phyloP scores from a whole-genome alignment of 2,888 invertebrate species.

The Penaeus monodon region DNA sequence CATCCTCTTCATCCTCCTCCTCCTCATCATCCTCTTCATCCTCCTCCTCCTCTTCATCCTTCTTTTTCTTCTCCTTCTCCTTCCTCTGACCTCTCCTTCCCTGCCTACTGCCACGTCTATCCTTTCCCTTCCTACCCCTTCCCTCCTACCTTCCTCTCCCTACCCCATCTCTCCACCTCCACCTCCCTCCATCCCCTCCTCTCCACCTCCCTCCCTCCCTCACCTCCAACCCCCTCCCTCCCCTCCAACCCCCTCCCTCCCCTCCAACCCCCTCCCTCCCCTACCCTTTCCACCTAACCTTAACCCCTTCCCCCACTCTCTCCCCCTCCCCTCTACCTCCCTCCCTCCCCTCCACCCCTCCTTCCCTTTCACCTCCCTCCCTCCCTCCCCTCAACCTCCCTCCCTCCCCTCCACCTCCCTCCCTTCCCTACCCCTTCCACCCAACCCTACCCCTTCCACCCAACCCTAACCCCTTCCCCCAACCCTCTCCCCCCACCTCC shows the following conservation, averaged over 20 bases:
- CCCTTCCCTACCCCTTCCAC: not conserved
- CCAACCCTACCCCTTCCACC: too few relatives aligned
- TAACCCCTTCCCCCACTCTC: too few relatives aligned
- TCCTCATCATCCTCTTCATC: not conserved
- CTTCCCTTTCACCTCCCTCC: not conserved
- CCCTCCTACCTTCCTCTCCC: not conserved
- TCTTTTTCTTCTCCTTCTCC: not conserved
- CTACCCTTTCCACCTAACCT: too few relatives aligned
- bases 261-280: not conserved
- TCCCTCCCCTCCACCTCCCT: too few relatives aligned
- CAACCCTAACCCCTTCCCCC: too few relatives aligned
- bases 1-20: not conserved
- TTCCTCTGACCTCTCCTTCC: not conserved
- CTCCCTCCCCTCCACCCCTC: too few relatives aligned
- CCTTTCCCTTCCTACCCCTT: not conserved
- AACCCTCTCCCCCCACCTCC: not conserved
- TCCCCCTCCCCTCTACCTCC: too few relatives aligned
- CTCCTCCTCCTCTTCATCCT: not conserved
- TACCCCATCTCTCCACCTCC: not conserved
- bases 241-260: not conserved
- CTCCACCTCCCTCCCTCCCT: not conserved
- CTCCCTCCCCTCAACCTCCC: not conserved
- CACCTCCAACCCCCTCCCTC: slow-evolving; percentile 11
- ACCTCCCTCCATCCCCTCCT: not conserved
- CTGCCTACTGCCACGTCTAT: not conserved